These are phyloP conservation scores for Drosophila mercatorum DNA, from an alignment of 2,888 invertebrate species.

Conservation along the genomic window DNA sequence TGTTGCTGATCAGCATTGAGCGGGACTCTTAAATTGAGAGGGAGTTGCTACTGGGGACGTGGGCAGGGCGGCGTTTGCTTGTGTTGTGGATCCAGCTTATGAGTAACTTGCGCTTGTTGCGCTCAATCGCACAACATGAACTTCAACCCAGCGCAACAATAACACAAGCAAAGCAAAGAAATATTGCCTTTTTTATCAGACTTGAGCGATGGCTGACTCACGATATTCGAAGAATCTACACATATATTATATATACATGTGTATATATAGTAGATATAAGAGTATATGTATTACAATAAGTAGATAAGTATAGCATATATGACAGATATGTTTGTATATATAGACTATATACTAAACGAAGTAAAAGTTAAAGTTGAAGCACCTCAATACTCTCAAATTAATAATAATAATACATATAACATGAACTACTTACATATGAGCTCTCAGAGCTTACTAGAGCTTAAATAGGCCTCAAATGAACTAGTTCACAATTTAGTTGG, in stretches of 20 bases:
- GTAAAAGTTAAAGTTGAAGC: background rate
- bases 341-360: background rate
- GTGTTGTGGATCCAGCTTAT: conserved; percentile 8
- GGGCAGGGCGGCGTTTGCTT: too few relatives aligned
- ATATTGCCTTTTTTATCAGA: conserved; percentile 18
- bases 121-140: conserved; percentile 25
- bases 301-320: background rate
- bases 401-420: too few relatives aligned
- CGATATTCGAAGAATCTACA: background rate
- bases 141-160: conserved; percentile 26
- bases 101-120: conserved; percentile 49
- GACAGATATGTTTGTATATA: background rate
- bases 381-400: too few relatives aligned
- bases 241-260: background rate
- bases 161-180: conserved; percentile 1
- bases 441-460: background rate
- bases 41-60: too few relatives aligned
- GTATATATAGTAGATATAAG: background rate
- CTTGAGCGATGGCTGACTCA: conserved; percentile 4
- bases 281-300: too few relatives aligned
- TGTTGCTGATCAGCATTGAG: conserved; percentile 11
- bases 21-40: conserved; percentile 1
- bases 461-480: too few relatives aligned
- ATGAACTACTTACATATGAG: too few relatives aligned
- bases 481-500: too few relatives aligned